phyloP scores from a whole-genome alignment of 2,113 vertebrate species.

The Penelope pileata region DNA sequence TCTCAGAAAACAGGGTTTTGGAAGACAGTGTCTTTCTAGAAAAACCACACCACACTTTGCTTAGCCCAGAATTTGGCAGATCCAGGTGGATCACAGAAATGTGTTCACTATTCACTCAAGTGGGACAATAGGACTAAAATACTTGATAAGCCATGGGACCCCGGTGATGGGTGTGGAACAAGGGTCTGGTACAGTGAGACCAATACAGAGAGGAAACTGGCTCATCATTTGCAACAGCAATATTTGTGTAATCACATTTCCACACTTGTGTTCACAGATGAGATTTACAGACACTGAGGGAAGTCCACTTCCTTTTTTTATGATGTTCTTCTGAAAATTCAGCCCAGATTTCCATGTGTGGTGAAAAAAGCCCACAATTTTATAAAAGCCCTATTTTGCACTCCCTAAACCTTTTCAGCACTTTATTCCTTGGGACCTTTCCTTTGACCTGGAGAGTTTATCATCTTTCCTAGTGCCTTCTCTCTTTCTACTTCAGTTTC shows the following conservation, averaged over 20 bases:
- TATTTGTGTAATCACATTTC: background rate
- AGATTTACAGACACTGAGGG: background rate
- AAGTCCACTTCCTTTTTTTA: background rate
- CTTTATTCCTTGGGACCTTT: background rate
- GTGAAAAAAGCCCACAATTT: background rate
- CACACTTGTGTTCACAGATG: background rate
- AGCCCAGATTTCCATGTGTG: background rate
- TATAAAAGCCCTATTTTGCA: background rate
- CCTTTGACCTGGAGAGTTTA: background rate
- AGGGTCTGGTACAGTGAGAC: background rate
- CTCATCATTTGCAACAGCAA: background rate
- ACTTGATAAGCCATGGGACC: background rate
- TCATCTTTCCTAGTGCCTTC: background rate
- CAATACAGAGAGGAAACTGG: background rate
- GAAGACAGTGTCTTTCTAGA: slow-evolving; percentile 1
- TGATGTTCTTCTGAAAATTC: background rate
- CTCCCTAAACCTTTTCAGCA: background rate
- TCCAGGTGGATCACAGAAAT: background rate
- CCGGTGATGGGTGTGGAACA: background rate
- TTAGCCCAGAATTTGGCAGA: background rate
- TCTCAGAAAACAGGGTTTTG: background rate
- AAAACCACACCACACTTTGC: background rate
- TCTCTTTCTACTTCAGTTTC: background rate
- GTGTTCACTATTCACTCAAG: background rate
- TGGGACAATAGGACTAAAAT: background rate